Percentiles rank a stretch among this genome's conserved stretches.
These are phyloP conservation scores for Sardina pilchardus DNA, from an alignment of 2,113 vertebrate species.

Conservation along the genomic window DNA sequence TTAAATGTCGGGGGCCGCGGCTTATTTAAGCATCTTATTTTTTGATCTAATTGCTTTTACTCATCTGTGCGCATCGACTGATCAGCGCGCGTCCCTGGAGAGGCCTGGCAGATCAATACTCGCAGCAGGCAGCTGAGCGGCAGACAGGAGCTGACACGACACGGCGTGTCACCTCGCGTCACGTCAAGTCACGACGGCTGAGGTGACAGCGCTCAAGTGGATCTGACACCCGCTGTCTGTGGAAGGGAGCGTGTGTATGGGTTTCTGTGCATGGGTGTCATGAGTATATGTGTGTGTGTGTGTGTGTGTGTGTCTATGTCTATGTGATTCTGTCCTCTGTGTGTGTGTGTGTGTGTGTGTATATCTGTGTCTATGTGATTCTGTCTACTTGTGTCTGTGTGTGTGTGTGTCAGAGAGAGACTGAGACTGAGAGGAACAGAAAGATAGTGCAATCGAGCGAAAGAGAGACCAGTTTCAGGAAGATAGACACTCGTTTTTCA, in stretches of 20 bases:
- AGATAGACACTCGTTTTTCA: not conserved
- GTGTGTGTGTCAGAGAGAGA: not conserved
- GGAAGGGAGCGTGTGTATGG: not conserved
- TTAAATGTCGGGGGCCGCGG: slow-evolving; percentile 60
- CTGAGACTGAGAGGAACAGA: not conserved
- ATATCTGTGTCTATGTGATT: not conserved
- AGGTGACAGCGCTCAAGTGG: not conserved
- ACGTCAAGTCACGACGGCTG: not conserved
- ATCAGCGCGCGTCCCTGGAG: slow-evolving; percentile 59
- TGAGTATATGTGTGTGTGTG: no score
- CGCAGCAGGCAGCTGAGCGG: slow-evolving; percentile 57
- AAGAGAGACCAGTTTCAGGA: not conserved
- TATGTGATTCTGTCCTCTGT: not conserved
- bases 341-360: not conserved
- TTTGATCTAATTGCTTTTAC: slow-evolving; percentile 66
- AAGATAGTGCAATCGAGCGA: not conserved
- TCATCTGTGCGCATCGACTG: slow-evolving; percentile 44
- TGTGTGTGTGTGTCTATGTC: not conserved
- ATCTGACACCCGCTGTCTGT: slow-evolving; percentile 38
- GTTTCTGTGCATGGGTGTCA: not conserved
- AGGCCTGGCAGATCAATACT: slow-evolving; percentile 60
- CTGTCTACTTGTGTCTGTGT: not conserved
- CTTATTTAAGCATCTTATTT: slow-evolving; percentile 72
- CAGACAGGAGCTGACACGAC: slow-evolving; percentile 49
- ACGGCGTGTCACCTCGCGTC: slow-evolving; percentile 27